A percentile compares a stretch with the other conserved stretches of the same genome.
phyloP scores from a whole-genome alignment of 2,113 vertebrate genomes.

The Ophthalmolycus amberensis region DNA sequence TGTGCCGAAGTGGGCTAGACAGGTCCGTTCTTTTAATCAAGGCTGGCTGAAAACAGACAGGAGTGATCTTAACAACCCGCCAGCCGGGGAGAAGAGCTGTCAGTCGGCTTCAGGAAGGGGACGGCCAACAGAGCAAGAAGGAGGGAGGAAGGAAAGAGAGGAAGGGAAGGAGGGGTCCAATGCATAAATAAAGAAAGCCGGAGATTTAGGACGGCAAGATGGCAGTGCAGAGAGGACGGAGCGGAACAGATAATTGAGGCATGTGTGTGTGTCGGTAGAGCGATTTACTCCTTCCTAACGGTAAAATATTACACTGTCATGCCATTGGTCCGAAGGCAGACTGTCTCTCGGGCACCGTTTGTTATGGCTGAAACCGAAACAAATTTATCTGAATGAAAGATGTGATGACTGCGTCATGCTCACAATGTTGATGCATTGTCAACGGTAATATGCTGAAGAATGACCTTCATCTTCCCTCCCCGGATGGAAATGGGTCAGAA shows the following conservation, averaged over 20 bases:
- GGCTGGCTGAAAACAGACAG: slow-evolving; percentile 41
- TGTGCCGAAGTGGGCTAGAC: slow-evolving; percentile 18
- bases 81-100: slow-evolving; percentile 20
- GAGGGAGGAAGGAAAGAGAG: neutral
- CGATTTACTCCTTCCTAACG: slow-evolving; percentile 21
- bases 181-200: slow-evolving; percentile 7
- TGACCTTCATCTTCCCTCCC: slow-evolving; percentile 26
- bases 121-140: neutral
- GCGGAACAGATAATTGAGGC: slow-evolving; percentile 29
- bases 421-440: slow-evolving; percentile 17
- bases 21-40: slow-evolving; percentile 62
- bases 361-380: slow-evolving; percentile 49
- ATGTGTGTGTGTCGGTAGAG: slow-evolving; percentile 25
- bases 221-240: slow-evolving; percentile 13
- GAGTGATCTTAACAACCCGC: slow-evolving; percentile 35
- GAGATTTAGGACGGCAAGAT: slow-evolving; percentile 19
- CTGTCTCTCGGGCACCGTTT: slow-evolving; percentile 22
- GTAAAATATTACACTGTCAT: slow-evolving; percentile 53
- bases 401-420: slow-evolving; percentile 9
- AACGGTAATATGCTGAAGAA: slow-evolving; percentile 18
- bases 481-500: neutral
- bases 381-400: slow-evolving; percentile 56
- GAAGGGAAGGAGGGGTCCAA: neutral
- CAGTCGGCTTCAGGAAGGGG: slow-evolving; percentile 12
- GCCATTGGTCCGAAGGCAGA: slow-evolving; percentile 40